Conservation (phyloP, 2,888 invertebrate species). For the Mythimna lalbum region DNA sequence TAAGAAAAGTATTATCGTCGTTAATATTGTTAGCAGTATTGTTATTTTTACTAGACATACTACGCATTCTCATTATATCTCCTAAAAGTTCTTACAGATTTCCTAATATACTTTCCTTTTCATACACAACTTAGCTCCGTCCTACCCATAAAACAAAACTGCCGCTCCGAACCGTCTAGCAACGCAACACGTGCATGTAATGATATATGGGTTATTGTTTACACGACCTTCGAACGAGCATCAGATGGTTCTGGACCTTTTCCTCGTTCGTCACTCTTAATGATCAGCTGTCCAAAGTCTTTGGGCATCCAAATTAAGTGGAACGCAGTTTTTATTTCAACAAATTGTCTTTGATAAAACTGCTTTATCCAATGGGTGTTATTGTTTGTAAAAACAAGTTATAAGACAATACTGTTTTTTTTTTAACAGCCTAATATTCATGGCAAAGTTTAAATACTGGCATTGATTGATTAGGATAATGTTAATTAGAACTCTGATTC, state of each 20-base stretch:
- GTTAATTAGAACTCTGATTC: background rate
- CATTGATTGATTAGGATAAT: background rate
- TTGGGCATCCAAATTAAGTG: background rate
- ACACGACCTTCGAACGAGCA: conserved; percentile 53
- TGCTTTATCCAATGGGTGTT: background rate
- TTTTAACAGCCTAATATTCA: background rate
- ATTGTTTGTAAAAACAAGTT: conserved; percentile 9
- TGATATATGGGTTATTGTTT: conserved; percentile 66
- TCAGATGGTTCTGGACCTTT: conserved; percentile 44
- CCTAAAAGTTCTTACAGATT: too few species aligned
- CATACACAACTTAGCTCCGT: background rate
- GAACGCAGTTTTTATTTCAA: background rate
- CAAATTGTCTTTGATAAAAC: conserved; percentile 3
- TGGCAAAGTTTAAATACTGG: background rate
- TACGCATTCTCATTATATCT: too few species aligned
- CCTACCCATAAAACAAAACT: background rate
- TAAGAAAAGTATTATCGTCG: background rate
- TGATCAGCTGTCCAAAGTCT: conserved; percentile 35
- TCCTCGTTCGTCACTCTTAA: conserved; percentile 49
- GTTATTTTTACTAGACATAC: too few species aligned
- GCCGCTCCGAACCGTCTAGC: conserved; percentile 8
- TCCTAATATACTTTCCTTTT: background rate
- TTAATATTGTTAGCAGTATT: background rate
- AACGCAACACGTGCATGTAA: conserved; percentile 53
- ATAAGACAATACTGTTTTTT: background rate